Percentiles rank a stretch among this genome's conserved stretches.
Evolutionary conservation across 2,797 vertebrate genomes (phyloP).

Genomic region (Tamandua tetradactyla): DNA sequence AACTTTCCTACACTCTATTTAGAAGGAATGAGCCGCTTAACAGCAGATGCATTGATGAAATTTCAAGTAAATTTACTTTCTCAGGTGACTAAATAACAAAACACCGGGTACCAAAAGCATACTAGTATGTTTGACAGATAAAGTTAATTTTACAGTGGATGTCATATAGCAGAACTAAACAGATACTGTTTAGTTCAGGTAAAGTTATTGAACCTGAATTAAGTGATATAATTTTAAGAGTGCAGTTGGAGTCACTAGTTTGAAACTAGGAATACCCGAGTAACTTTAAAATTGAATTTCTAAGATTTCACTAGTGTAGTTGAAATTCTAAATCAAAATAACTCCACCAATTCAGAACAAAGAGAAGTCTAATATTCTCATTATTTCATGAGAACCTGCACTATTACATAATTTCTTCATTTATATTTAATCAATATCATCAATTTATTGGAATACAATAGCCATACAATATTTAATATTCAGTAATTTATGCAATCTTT

Average conservation of each 20-base stretch:
- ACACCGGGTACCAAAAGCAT: neutral
- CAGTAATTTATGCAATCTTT: neutral
- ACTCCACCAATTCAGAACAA: neutral
- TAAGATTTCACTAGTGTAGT: neutral
- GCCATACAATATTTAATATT: constrained; percentile 21
- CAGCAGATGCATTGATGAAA: neutral
- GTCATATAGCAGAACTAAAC: neutral
- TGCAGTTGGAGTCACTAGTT: neutral
- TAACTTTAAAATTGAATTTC: neutral
- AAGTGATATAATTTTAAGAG: neutral
- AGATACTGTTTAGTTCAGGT: neutral
- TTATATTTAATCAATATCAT: constrained; percentile 29
- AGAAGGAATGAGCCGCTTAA: neutral
- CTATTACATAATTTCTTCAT: neutral
- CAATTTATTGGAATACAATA: constrained; percentile 26
- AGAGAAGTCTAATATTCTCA: neutral
- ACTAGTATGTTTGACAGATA: neutral
- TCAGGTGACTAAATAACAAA: neutral
- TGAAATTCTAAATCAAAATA: neutral
- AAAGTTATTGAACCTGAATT: neutral
- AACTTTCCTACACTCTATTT: neutral
- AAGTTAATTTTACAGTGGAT: neutral
- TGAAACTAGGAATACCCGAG: neutral
- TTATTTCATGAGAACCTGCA: neutral
- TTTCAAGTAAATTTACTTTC: constrained; percentile 1